Base-by-base conservation (phyloP, 2,113 vertebrate genomes). In the Budorcas taxicolor region DNA sequence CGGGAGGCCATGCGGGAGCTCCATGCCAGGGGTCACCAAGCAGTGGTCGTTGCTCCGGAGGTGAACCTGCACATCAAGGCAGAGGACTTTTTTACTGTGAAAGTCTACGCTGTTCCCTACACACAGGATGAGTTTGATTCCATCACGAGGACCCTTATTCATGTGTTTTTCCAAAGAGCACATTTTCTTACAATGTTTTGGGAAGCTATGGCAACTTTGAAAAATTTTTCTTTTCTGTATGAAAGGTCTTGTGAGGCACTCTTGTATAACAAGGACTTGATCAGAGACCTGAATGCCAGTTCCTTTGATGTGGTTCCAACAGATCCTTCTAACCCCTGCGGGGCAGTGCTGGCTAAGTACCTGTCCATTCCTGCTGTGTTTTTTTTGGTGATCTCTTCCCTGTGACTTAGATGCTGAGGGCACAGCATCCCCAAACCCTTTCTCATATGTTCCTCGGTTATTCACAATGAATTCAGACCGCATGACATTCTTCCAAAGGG, bases 261-360 rank as follows among this genome's bases (percentile, higher is more conserved):
- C 55, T 57, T 99, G 19, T 50, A 98, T 13, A 92, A 99, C 90
- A 29, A 98, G 76, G 52, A 98, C 0, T 81, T 99, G 3, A 98
- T 99, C 90, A 90, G 89, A 27, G 94, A 92, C 57, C 98, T 99
- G 86, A 98, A 95, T 3, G 92, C 93, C 1, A 97, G 94, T 43
- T 97, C 98, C 11, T 99, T 99, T 2, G 98, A 99, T 45, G 90
- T 98, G 6, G 4, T 99, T 57, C 98, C 99, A n/a, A 99, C 98
- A 0, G 99, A 99, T 93, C 99, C 99, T 0, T 97, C 99, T 45
- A 92, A 98, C 64, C 99, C 99, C 3, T 99, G 99, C 8, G 99
- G 99, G 13, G 93, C 99, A 4, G 74, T 99, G 74, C 40, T 99
- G 76, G 98, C 99, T 1, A 98, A 99, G 3, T 29, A 98, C 5